A percentile compares a stretch with the other conserved stretches of the same genome.
phyloP scores from a whole-genome alignment of 2,888 invertebrate genomes.

The Zaprionus lineosus region DNA sequence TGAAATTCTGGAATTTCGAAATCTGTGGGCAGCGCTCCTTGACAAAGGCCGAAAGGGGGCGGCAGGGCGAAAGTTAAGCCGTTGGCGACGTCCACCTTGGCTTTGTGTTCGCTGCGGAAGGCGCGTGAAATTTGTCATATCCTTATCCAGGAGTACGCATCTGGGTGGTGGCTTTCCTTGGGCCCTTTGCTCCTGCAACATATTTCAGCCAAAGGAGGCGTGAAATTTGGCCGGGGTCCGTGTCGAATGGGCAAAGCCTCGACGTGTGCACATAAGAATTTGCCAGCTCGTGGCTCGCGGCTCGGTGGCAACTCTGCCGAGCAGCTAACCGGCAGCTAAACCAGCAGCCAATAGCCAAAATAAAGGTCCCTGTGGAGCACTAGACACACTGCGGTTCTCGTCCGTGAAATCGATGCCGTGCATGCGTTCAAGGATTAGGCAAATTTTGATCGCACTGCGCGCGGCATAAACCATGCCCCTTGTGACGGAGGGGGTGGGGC shows the following conservation, averaged over 20 bases:
- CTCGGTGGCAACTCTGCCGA: constrained; percentile 4
- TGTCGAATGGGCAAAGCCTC: constrained; percentile 66
- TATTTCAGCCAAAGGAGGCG: constrained; percentile 62
- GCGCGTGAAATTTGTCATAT: constrained; percentile 74
- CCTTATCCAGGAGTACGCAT: constrained; percentile 55
- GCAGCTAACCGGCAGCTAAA: not conserved
- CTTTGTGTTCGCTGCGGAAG: constrained; percentile 33
- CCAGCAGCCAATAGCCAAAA: no score
- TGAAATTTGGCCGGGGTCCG: constrained; percentile 65
- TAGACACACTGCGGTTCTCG: constrained; percentile 47
- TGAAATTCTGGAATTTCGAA: constrained; percentile 43
- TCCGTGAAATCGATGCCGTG: constrained; percentile 66
- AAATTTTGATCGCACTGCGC: constrained; percentile 25
- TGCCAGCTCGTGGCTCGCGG: no score
- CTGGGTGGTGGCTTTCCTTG: constrained; percentile 49
- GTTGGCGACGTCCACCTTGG: constrained; percentile 65
- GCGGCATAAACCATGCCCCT: no score
- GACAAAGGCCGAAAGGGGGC: no score
- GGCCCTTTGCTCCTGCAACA: constrained; percentile 27
- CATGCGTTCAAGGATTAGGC: constrained; percentile 57
- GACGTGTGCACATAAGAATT: constrained; percentile 47
- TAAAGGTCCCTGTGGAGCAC: constrained; percentile 47
- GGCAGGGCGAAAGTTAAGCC: constrained; percentile 61
- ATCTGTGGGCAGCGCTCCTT: constrained; percentile 43
- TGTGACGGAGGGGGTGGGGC: no score